Evolutionary conservation across 1,140 invertebrate genomes (phyloP), one percentile per base, ranked within the genome.

Genomic region (Heliconius melpomene): DNA sequence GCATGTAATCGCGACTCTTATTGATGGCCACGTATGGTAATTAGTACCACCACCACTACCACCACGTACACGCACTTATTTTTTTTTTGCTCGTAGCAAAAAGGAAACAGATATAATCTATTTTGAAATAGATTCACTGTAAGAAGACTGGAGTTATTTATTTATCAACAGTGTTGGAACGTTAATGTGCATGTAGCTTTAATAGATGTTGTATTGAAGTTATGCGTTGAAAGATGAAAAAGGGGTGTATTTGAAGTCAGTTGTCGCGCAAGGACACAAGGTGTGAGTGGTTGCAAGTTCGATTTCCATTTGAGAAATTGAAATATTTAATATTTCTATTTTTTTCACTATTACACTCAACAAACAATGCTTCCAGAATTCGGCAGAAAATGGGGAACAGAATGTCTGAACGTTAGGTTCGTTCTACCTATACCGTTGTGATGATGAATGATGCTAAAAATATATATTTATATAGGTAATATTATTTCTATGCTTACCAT

Each of bases 1-100:
- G 85, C 87, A 86, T 87, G 90, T 92, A 91, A 93, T 93, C 91
- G 90, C 87, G 80, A 90, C 88, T 82, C 88, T 92, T 90, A 92
- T 92, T 92, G 88, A 91, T 91, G 29, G 90, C 87, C 87, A 90
- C 89, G 76, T 78, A 73, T 88, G 90, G 87, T 90, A 92, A 92
- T 92, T 92, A 92, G 87, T 36, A 36, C 32, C 32, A 36, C 32
- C 0, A 36, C 32, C 32, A 85, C 86, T 90, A 89, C 40, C 60
- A 88, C 87, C 88, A 90, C 77, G 72, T 71, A 77, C 66, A 66
- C 13, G 60, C 60, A 66, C 23, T 66, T 66, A 66, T 66, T 66
- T 66, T 57, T 32, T 66, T 66, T 26, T 8, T 66, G 2, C 18
- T 46, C 40, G 11, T 26, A 60, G 57, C 57, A 60, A 23, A 66